Evolutionary conservation across 2,888 invertebrate genomes (phyloP), one percentile per base, ranked within the genome.

Genomic region (Platycheirus rosarum): DNA sequence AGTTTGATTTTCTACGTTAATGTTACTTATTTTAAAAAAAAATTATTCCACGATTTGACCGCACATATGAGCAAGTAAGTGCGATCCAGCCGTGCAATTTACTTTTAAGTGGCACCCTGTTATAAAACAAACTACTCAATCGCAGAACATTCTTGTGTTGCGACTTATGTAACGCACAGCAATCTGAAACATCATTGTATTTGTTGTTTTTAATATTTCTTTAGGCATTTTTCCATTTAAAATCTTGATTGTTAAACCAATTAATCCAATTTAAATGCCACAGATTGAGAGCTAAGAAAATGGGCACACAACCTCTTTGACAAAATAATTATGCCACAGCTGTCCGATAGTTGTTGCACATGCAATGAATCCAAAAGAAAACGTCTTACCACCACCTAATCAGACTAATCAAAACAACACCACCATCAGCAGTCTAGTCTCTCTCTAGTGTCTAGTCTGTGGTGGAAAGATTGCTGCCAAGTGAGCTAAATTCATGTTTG

Each of bases 241-340:
- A 57, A 70, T 80, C 75, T 60, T 37, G 75, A 70, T 75, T 65
- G 35, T 65, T 37, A 49, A 65, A 57, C 65, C 75, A 80, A 80
- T 79, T 74, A 74, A 60, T 70, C 65, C 79, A 80, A 75, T 80
- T 80, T 75, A 75, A 65, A 70, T 65, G 65, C 79, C 63, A 51
- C n/a, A 57, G 29, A 48, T 60, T 51, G 44, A 49, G 13, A 16
- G 29, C n/a, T n/a, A 60, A 57, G 53, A 55, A 51, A 60, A 26
- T 32, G 18, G 16, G 26, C 26, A 16, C 40, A 69, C 26, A 46
- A 20, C 29, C n/a, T 40, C 65, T 65, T 66, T 74, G 74, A 65
- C 65, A 57, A 60, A 65, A 71, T 71, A 71, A 71, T 77, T 77
- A 71, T 63, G 53, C 46, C 55, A 20, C 62, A 53, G 26, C 20